Percentiles rank a stretch among this genome's conserved stretches.
Conservation (phyloP, 2,797 vertebrate genomes). For the Pseudotriccus pelzelni region DNA sequence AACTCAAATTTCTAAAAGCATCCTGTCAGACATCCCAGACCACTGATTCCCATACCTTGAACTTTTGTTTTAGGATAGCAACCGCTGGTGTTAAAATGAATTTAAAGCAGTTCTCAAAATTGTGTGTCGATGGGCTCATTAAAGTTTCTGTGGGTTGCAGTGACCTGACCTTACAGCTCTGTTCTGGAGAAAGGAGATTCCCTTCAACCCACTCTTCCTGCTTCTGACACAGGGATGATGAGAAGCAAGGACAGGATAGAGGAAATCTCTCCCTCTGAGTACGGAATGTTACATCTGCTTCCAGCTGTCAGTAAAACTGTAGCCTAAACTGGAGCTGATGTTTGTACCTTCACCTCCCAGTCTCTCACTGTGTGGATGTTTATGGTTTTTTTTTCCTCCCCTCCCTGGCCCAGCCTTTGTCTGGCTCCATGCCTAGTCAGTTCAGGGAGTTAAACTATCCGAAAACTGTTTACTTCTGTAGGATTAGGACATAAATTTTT, state of each 20-base stretch:
- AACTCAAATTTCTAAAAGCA: not conserved
- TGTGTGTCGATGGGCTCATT: not conserved
- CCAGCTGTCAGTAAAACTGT: not conserved
- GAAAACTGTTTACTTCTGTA: not conserved
- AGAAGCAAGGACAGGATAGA: not conserved
- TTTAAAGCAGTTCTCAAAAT: not conserved
- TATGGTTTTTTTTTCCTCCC: not conserved
- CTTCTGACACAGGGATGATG: not conserved
- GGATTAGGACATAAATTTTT: not conserved
- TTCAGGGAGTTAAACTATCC: not conserved
- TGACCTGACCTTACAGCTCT: not conserved
- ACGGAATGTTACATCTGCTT: not conserved
- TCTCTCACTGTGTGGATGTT: not conserved
- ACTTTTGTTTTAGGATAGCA: not conserved
- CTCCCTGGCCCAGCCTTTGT: not conserved
- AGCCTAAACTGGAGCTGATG: not conserved
- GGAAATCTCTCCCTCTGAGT: not conserved
- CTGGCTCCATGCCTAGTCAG: not conserved
- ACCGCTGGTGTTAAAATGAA: not conserved
- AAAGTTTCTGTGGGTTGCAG: rapidly evolving
- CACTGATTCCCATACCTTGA: rapidly evolving
- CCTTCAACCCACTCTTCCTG: not conserved
- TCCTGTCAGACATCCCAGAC: not conserved
- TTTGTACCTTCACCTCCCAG: not conserved
- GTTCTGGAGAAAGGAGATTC: not conserved